phyloP scores from a whole-genome alignment of 2,113 vertebrate genomes.

The Acinonyx jubatus region DNA sequence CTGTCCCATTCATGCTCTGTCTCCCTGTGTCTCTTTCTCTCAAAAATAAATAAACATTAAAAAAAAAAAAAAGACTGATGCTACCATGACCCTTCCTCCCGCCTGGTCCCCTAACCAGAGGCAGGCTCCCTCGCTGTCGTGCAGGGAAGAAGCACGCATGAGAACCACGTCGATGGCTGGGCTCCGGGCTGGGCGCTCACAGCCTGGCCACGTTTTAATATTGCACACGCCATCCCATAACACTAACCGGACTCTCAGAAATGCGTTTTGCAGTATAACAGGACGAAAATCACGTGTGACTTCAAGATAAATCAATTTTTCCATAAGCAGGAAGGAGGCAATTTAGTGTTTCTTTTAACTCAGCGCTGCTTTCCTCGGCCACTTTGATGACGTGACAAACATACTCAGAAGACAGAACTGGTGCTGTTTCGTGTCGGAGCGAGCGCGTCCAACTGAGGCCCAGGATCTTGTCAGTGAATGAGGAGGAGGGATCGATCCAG shows the following conservation, averaged over 20 bases:
- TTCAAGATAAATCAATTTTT: slow-evolving; percentile 72
- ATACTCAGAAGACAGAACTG: slow-evolving; percentile 66
- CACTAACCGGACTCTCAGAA: slow-evolving; percentile 72
- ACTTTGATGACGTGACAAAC: slow-evolving; percentile 71
- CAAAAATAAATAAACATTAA: no score
- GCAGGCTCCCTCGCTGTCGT: no score
- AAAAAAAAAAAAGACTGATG: no score
- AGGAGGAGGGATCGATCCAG: slow-evolving; percentile 19
- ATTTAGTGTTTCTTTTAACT: slow-evolving; percentile 74
- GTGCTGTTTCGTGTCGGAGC: slow-evolving; percentile 39
- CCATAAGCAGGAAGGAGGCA: slow-evolving; percentile 73
- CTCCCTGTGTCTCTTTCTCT: no score
- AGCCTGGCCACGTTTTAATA: slow-evolving; percentile 50
- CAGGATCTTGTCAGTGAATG: slow-evolving; percentile 51
- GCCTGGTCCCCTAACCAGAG: background rate
- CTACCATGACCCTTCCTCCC: background rate
- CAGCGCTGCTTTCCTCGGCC: slow-evolving; percentile 65
- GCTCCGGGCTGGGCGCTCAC: slow-evolving; percentile 18
- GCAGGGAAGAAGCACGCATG: background rate
- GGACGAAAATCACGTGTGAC: slow-evolving; percentile 75
- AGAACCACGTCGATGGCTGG: background rate
- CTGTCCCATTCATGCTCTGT: no score
- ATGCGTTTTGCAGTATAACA: slow-evolving; percentile 77
- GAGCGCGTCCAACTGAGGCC: slow-evolving; percentile 56
- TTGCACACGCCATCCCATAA: slow-evolving; percentile 57